Conservation (phyloP, 2,888 invertebrate species). For the Hirtodrosophila histrioides region DNA sequence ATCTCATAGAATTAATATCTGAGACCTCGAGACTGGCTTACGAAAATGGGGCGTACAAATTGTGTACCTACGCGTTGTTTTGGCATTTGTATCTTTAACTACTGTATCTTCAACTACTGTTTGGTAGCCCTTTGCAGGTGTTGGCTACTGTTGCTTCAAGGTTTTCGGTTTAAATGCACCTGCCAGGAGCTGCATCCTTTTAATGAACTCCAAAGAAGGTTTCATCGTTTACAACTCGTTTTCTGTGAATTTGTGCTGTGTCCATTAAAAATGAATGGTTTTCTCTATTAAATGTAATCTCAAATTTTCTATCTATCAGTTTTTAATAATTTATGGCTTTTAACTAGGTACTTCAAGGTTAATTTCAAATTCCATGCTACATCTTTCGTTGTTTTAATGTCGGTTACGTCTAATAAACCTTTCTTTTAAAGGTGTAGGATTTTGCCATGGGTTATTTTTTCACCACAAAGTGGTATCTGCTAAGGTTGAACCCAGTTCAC, state of each 20-base stretch:
- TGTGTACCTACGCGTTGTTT: conserved; percentile 50
- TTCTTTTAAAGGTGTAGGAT: not conserved
- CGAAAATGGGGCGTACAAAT: conserved; percentile 52
- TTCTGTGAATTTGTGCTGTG: conserved; percentile 7
- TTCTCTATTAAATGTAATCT: not conserved
- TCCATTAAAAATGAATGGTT: conserved; percentile 37
- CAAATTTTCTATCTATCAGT: not conserved
- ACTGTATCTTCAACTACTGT: conserved; percentile 54
- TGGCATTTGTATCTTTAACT: conserved; percentile 33
- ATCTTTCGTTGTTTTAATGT: no score
- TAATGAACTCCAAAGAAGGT: conserved; percentile 46
- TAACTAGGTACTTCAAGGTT: not conserved
- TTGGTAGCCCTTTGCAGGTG: conserved; percentile 53
- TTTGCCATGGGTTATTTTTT: no score
- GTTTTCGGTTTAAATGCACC: conserved; percentile 31
- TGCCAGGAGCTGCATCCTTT: conserved; percentile 32
- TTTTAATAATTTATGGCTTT: conserved; percentile 1
- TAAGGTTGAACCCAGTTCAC: no score
- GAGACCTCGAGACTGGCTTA: conserved; percentile 26
- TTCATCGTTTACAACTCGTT: conserved; percentile 27
- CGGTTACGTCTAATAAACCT: not conserved
- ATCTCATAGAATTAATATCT: conserved; percentile 48
- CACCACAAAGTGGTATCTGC: no score
- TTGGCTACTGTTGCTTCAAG: conserved; percentile 39
- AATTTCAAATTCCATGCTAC: no score